Percentiles rank a stretch among this genome's conserved stretches.
Evolutionary conservation across 2,888 invertebrate genomes (phyloP).

Genomic region (Clusia tigrina): DNA sequence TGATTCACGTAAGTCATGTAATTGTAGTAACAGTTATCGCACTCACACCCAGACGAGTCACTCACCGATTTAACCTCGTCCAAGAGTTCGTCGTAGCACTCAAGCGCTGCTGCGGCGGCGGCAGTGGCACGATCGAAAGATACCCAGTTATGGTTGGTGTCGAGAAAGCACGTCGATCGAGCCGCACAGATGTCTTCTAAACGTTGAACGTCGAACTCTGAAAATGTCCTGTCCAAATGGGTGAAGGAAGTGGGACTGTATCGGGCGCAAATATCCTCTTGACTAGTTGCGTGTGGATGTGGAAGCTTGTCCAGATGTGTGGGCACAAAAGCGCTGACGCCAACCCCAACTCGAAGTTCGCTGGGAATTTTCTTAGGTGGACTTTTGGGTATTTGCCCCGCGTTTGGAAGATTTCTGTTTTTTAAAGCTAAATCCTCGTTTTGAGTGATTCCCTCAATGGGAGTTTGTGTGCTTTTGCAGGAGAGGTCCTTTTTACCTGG

Average conservation of each 20-base stretch:
- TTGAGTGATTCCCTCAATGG: no score
- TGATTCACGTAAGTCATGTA: constrained; percentile 12
- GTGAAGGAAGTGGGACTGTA: neutral
- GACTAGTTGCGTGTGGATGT: constrained; percentile 19
- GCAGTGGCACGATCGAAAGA: neutral
- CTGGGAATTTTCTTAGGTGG: neutral
- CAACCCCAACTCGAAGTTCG: constrained; percentile 15
- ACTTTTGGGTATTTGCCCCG: constrained; percentile 28
- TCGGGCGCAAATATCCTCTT: neutral
- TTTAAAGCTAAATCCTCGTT: no score
- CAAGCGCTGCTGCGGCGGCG: constrained; percentile 35
- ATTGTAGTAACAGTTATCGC: constrained; percentile 31
- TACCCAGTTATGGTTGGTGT: constrained; percentile 35
- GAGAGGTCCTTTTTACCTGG: no score
- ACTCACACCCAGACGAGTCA: constrained; percentile 32
- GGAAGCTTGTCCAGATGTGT: constrained; percentile 32
- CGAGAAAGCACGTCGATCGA: constrained; percentile 43
- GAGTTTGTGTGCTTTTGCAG: no score
- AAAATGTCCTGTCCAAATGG: constrained; percentile 25
- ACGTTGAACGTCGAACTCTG: constrained; percentile 59
- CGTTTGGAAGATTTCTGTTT: constrained; percentile 38
- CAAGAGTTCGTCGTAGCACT: constrained; percentile 58
- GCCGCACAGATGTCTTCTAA: constrained; percentile 48
- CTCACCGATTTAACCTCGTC: constrained; percentile 34
- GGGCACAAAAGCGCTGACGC: constrained; percentile 38